Conservation (phyloP, 2,113 vertebrate species). For the Dissostichus mawsoni region DNA sequence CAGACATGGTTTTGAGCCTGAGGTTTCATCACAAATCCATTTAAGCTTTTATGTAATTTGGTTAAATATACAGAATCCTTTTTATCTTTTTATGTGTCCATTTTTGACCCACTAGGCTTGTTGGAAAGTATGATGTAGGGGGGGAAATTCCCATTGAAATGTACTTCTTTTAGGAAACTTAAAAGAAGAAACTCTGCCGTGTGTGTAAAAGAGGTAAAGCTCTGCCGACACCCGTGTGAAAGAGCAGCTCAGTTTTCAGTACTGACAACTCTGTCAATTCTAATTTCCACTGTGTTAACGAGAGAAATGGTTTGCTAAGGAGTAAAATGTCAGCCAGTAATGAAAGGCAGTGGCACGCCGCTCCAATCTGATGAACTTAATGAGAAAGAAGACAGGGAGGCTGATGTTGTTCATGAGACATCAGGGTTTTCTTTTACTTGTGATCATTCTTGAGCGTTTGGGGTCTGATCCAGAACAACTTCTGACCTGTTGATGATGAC, state of each 20-base stretch:
- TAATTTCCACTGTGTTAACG: conserved; percentile 7
- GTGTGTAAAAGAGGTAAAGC: conserved; percentile 4
- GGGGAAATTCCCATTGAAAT: conserved; percentile 7
- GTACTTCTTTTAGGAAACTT: conserved; percentile 24
- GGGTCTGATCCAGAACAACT: background rate
- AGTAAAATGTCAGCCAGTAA: conserved; percentile 14
- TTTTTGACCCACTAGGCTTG: conserved; percentile 41
- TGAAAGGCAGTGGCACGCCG: background rate
- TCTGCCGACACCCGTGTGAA: background rate
- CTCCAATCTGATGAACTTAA: conserved; percentile 3
- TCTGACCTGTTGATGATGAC: background rate
- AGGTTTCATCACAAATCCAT: conserved; percentile 67
- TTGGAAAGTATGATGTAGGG: conserved; percentile 62
- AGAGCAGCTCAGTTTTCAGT: conserved; percentile 6
- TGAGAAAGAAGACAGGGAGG: background rate
- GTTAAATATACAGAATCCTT: conserved; percentile 75
- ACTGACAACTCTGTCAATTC: conserved; percentile 8
- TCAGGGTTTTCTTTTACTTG: background rate
- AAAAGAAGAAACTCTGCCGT: background rate
- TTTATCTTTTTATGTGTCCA: conserved; percentile 73
- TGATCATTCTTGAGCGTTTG: background rate
- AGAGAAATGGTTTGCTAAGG: background rate
- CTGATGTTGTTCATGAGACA: background rate
- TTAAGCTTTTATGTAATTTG: conserved; percentile 75
- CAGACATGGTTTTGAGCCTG: conserved; percentile 69